phyloP scores from a whole-genome alignment of 2,888 invertebrate genomes.

The Epinotia bilunana region DNA sequence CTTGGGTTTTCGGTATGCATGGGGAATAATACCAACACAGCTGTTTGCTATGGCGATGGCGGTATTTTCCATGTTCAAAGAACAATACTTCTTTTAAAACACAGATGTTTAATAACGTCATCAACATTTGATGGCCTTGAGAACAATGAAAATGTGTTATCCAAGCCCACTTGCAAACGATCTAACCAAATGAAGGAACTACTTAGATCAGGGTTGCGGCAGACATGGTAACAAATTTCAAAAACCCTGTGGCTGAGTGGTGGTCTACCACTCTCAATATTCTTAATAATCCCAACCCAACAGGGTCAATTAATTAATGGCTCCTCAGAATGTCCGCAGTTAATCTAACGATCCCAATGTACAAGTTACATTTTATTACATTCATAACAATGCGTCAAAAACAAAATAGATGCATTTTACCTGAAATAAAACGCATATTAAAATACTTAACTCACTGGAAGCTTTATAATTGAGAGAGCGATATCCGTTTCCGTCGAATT shows the following conservation, averaged over 20 bases:
- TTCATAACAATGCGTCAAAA: too few relatives aligned
- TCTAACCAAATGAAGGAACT: not conserved
- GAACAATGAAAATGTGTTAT: slow-evolving; percentile 15
- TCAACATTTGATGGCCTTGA: slow-evolving; percentile 17
- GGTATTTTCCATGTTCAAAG: not conserved
- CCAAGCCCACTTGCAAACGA: slow-evolving; percentile 7
- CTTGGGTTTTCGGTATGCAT: not conserved
- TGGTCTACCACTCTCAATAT: not conserved
- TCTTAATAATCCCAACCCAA: not conserved
- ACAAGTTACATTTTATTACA: too few relatives aligned
- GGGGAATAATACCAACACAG: not conserved
- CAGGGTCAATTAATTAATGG: too few relatives aligned
- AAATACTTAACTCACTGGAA: too few relatives aligned
- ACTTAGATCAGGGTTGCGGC: not conserved
- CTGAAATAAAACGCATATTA: too few relatives aligned
- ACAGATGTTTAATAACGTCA: slow-evolving; percentile 37
- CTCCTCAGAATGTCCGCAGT: too few relatives aligned
- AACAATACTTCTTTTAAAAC: slow-evolving; percentile 22
- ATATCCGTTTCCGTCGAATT: too few relatives aligned
- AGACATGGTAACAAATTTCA: not conserved
- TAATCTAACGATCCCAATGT: too few relatives aligned
- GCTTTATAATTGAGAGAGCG: too few relatives aligned
- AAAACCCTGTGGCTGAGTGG: not conserved
- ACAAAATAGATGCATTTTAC: too few relatives aligned
- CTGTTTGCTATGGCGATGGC: not conserved